Conservation (phyloP, 2,888 invertebrate genomes). For the Mechanitis mazaeus region DNA sequence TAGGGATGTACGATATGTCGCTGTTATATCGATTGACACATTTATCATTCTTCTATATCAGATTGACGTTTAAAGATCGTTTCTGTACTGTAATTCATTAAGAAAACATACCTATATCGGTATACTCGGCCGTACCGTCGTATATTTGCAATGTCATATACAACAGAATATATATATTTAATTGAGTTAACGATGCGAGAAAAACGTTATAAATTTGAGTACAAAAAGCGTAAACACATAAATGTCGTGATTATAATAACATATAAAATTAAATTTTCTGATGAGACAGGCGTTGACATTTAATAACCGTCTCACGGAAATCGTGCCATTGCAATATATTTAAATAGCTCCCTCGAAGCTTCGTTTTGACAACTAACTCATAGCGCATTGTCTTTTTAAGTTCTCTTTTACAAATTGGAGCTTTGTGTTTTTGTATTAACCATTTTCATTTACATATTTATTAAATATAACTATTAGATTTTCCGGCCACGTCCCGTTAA, state of each 20-base stretch:
- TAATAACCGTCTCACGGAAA: conserved; percentile 45
- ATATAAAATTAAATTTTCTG: conserved; percentile 19
- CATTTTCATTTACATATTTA: too few species aligned
- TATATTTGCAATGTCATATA: not conserved
- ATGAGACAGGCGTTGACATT: conserved; percentile 24
- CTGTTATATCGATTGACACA: too few species aligned
- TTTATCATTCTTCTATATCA: too few species aligned
- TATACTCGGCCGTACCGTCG: not conserved
- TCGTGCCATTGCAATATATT: conserved; percentile 52
- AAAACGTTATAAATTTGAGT: conserved; percentile 14
- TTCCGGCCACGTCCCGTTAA: too few species aligned
- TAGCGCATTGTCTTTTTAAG: conserved; percentile 37
- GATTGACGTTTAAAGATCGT: too few species aligned
- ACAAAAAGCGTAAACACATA: conserved; percentile 16
- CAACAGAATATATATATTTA: not conserved
- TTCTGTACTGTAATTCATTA: too few species aligned
- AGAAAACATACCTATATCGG: not conserved
- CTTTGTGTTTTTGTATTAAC: not conserved
- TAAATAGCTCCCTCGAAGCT: conserved; percentile 48
- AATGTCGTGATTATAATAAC: conserved; percentile 18
- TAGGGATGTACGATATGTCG: conserved; percentile 44
- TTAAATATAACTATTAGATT: too few species aligned
- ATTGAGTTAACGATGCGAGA: not conserved
- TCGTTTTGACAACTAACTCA: conserved; percentile 44
- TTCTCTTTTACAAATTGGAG: not conserved